phyloP scores from a whole-genome alignment of 2,113 vertebrate species.

The Candoia aspera region DNA sequence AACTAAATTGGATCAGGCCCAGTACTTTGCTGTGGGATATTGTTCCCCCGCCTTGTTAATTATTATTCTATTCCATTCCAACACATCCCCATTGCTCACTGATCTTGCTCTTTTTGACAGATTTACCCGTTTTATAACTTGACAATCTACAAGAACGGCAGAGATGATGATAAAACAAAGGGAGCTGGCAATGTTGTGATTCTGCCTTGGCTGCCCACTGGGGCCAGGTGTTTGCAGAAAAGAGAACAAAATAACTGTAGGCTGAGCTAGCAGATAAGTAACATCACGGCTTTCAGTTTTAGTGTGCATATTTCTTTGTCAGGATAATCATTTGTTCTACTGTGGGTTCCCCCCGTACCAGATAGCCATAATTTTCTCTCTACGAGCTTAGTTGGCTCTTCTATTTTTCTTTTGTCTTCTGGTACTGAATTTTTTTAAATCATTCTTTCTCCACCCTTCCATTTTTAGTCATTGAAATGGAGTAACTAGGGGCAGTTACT shows the following conservation, averaged over 20 bases:
- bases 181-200: conserved; percentile 14
- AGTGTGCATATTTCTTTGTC: conserved; percentile 18
- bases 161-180: conserved; percentile 16
- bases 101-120: background rate
- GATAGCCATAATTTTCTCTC: conserved; percentile 35
- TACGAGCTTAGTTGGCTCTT: conserved; percentile 22
- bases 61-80: background rate
- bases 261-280: background rate
- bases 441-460: background rate
- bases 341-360: background rate
- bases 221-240: conserved; percentile 51
- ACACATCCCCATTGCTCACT: background rate
- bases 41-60: background rate
- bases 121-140: background rate
- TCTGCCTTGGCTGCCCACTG: conserved; percentile 45
- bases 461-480: background rate
- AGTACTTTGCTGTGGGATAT: background rate
- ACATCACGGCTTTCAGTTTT: rapidly evolving
- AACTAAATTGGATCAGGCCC: conserved; percentile 22
- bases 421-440: background rate
- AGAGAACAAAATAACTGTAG: conserved; percentile 24
- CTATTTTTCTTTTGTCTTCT: conserved; percentile 5
- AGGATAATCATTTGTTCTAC: background rate
- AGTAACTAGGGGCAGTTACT: conserved; percentile 7
- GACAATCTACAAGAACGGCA: background rate